Evolutionary conservation across 2,797 vertebrate genomes (phyloP).

Genomic region (Acanthurus lineatus): DNA sequence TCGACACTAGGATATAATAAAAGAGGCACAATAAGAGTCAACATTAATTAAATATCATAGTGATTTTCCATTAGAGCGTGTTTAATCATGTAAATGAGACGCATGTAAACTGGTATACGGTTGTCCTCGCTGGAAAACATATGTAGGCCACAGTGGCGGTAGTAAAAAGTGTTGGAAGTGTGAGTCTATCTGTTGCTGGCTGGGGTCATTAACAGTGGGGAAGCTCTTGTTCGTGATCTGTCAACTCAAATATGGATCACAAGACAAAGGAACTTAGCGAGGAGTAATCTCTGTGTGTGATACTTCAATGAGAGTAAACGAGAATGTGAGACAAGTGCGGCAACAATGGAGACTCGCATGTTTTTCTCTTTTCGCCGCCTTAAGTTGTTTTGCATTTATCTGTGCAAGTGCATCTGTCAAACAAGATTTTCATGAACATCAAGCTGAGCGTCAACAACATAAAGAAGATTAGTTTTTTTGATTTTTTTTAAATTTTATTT

Average conservation of each 20-base stretch:
- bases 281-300: constrained; percentile 85
- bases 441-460: constrained; percentile 56
- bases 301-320: constrained; percentile 82
- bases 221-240: constrained; percentile 83
- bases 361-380: constrained; percentile 52
- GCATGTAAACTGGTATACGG: constrained; percentile 42
- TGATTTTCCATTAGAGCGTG: constrained; percentile 15
- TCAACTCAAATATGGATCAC: constrained; percentile 86
- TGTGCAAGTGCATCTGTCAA: constrained; percentile 66
- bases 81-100: constrained; percentile 39
- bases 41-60: constrained; percentile 11
- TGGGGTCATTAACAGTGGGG: constrained; percentile 80
- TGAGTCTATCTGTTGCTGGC: constrained; percentile 76
- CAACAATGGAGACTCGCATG: constrained; percentile 67
- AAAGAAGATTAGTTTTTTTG: constrained; percentile 68
- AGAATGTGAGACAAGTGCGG: constrained; percentile 82
- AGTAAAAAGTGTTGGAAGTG: constrained; percentile 64
- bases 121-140: constrained; percentile 39
- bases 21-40: constrained; percentile 1
- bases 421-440: constrained; percentile 37
- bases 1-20: background rate
- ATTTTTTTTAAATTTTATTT: background rate
- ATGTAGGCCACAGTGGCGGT: constrained; percentile 67
- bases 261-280: constrained; percentile 86
- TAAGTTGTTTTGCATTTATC: constrained; percentile 56